Evolutionary conservation across 1,140 invertebrate species (phyloP).

Genomic region (Rhizoglyphus robini): DNA sequence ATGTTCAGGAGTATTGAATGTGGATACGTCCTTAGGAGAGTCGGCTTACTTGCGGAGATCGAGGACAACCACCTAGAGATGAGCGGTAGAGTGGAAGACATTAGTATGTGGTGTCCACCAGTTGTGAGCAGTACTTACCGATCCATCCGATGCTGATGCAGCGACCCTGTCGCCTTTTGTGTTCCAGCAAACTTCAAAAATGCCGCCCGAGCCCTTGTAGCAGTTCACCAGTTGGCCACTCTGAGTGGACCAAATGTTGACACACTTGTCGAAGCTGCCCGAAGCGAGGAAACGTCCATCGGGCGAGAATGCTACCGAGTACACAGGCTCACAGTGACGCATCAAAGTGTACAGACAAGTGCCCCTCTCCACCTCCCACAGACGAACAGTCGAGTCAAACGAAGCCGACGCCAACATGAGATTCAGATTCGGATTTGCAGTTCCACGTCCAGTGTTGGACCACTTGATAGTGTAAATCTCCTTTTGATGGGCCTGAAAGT

Average conservation of each 20-base stretch:
- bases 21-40: no score
- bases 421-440: no score
- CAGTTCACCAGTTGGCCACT: no score
- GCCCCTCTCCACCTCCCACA: slow-evolving; percentile 95
- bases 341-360: slow-evolving; percentile 87
- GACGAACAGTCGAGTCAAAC: no score
- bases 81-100: neutral
- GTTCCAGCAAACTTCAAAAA: slow-evolving; percentile 99
- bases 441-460: no score
- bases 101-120: neutral
- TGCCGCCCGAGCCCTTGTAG: no score
- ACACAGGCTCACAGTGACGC: slow-evolving; percentile 94
- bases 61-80: slow-evolving; percentile 14
- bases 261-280: slow-evolving; percentile 96
- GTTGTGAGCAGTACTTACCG: slow-evolving; percentile 48
- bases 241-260: no score
- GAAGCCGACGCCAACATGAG: no score
- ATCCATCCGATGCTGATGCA: slow-evolving; percentile 94
- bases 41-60: slow-evolving; percentile 12
- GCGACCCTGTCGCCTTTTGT: slow-evolving; percentile 94
- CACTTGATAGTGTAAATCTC: no score
- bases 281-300: slow-evolving; percentile 84
- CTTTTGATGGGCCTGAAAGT: slow-evolving; percentile 95
- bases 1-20: no score
- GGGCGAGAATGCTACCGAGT: no score